Evolutionary conservation across 2,113 vertebrate genomes (phyloP), one percentile per base, ranked within the genome.

Genomic region (Donacobius atricapilla): DNA sequence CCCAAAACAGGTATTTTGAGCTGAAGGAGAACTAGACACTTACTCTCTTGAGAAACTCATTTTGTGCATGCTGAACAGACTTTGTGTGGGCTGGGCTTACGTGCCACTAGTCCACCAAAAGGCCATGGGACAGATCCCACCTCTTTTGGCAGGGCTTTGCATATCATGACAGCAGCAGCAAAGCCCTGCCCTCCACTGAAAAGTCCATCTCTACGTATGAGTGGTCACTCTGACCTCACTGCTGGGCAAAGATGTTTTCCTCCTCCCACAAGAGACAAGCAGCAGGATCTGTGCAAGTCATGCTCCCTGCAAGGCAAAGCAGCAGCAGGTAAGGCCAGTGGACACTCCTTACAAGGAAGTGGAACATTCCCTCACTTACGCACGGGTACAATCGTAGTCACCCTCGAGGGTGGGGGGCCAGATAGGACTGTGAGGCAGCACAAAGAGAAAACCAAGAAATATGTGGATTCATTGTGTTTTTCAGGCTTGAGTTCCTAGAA

Each of bases 251-350:
- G 83, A 48, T 4, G 5, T 45, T 87, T 86, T 78, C 73, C 87
- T 51, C 83, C 40, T 94, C 69, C 54, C 64, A 63, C 61, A 21
- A 2, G 61, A 82, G 45, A 81, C 53, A 79, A 87, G 45, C 53
- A 87, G 72, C 39, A 87, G 51, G n/a, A 83, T 56, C 47, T 15
- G 33, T n/a, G 15, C 39, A 0, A 92, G 80, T 17, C 77, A 83
- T 0, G 0, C 48, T 89, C 75, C 76, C 83, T 81, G 69, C 44
- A 51, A 83, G 68, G 68, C 68, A 89, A 68, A 82, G 65, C 60
- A 78, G 60, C 77, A 84, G 93, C 87, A 96, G 87, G 91, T 91
- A 30, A 83, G 70, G 89, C 37, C 66, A 60, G 25, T 3, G 40
- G 31, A 40, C 1, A 5, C 23, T 92, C 70, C 84, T 56, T 56